Evolutionary conservation across 35 echinoderm and acorn worm genomes (phyloP), one percentile per base, ranked within the genome.

Genomic region (Eucidaris tribuloides): DNA sequence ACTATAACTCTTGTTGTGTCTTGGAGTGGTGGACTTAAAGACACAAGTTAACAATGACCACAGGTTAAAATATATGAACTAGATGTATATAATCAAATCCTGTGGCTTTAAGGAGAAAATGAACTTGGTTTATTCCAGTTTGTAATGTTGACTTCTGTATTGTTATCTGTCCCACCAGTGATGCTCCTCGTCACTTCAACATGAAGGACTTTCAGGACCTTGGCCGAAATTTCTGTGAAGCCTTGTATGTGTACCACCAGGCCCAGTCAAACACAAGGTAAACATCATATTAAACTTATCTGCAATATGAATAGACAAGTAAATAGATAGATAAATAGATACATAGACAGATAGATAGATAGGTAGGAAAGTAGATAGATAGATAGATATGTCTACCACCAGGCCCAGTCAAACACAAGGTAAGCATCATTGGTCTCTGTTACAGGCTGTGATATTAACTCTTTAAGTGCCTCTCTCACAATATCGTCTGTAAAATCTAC

Each of bases 231-330:
- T 99, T 99, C 74, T 93, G 96, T 82, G 91, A 99, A 71, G 91
- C 91, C 23, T 45, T 99, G 1, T 32, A 93, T 22, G 86, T 90
- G 34, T 99, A 99, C 45, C 87, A 92, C 57, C 84, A 86, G 39
- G 96, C 96, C 19, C 91, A 99, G 52, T 82, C 93, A 38, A 92
- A 99, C 72, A 86, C 93, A 81, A 99, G 96, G 96, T 99, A 33
- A 87, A 50, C 38, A 37, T 4, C n/a, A n/a, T n/a, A n/a, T n/a
- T n/a, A n/a, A 13, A 31, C 41, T 0, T 43, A 22, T 58, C 74
- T 19, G 22, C 29, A 29, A 33, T 29, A n/a, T 32, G 35, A 76
- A 19, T 41, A n/a, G n/a, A n/a, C n/a, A n/a, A n/a, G n/a, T n/a
- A n/a, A n/a, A n/a, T n/a, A n/a, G n/a, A n/a, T n/a, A n/a, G n/a